Percentiles rank a stretch among this genome's conserved stretches.
phyloP scores from a whole-genome alignment of 1,140 invertebrate species.

The Ptiloglossa arizonensis region DNA sequence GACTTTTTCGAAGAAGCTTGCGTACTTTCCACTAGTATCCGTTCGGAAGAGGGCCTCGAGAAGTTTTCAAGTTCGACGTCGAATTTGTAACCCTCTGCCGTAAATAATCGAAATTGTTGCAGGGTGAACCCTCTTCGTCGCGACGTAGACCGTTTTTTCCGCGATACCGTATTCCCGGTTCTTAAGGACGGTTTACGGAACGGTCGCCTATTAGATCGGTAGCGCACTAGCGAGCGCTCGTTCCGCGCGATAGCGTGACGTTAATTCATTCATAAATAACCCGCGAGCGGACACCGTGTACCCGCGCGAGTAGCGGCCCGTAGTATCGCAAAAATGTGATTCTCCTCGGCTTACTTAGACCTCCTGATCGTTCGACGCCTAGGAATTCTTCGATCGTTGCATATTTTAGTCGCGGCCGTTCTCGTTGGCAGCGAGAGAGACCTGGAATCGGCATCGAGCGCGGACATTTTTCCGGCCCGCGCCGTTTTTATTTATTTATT shows the following conservation, averaged over 20 bases:
- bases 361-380: not conserved
- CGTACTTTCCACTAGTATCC: no score
- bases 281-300: not conserved
- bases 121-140: not conserved
- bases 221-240: slow-evolving; percentile 8
- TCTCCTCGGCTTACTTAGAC: slow-evolving; percentile 16
- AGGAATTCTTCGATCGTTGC: not conserved
- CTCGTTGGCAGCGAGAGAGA: not conserved
- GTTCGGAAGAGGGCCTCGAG: no score
- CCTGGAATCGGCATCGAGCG: not conserved
- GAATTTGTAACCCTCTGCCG: no score
- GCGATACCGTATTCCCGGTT: not conserved
- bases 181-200: not conserved
- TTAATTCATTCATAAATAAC: slow-evolving; percentile 53
- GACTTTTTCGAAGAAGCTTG: no score
- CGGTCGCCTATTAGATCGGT: slow-evolving; percentile 17
- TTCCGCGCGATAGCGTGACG: slow-evolving; percentile 32
- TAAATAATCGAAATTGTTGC: no score
- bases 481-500: not conserved
- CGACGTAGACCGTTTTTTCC: not conserved
- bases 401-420: not conserved
- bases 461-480: not conserved
- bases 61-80: no score
- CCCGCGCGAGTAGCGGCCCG: slow-evolving; percentile 3
- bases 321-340: slow-evolving; percentile 26